A percentile compares a stretch with the other conserved stretches of the same genome.
Evolutionary conservation across 2,888 invertebrate species (phyloP).

Genomic region (Stenotaenia linearis): DNA sequence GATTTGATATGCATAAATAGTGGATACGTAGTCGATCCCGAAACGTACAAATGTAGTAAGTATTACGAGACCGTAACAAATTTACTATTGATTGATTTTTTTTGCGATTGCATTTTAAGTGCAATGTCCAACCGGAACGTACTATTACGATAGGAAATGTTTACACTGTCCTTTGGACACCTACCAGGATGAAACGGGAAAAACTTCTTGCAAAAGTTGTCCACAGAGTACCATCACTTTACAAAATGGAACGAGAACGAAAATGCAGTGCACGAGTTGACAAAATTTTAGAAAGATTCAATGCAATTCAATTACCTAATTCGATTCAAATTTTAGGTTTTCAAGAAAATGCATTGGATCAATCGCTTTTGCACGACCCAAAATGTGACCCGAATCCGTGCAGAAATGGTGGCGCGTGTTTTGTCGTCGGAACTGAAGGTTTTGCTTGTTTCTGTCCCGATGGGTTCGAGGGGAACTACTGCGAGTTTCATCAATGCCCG

Average conservation of each 20-base stretch:
- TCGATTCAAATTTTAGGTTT: neutral
- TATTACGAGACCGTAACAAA: neutral
- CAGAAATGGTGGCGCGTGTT: neutral
- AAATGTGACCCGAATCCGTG: constrained; percentile 6
- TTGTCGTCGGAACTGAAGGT: neutral
- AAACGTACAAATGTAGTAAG: neutral
- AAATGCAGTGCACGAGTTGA: neutral
- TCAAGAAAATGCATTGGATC: neutral
- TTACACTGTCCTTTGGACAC: constrained; percentile 49
- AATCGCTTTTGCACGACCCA: neutral
- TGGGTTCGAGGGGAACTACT: neutral
- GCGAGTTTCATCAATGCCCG: neutral
- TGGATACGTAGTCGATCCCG: neutral
- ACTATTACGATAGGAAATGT: constrained; percentile 45
- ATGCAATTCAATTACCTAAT: too few relatives aligned
- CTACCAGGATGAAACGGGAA: constrained; percentile 47
- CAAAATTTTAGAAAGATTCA: neutral
- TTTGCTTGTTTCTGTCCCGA: neutral
- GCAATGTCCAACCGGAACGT: constrained; percentile 20
- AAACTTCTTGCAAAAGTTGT: constrained; percentile 45
- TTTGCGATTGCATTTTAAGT: neutral
- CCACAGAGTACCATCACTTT: constrained; percentile 47
- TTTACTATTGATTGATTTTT: neutral
- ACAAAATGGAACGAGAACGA: constrained; percentile 44
- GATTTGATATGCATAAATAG: neutral